These are phyloP conservation scores for Aromia moschata DNA, from an alignment of 2,888 invertebrate species.

Conservation along the genomic window DNA sequence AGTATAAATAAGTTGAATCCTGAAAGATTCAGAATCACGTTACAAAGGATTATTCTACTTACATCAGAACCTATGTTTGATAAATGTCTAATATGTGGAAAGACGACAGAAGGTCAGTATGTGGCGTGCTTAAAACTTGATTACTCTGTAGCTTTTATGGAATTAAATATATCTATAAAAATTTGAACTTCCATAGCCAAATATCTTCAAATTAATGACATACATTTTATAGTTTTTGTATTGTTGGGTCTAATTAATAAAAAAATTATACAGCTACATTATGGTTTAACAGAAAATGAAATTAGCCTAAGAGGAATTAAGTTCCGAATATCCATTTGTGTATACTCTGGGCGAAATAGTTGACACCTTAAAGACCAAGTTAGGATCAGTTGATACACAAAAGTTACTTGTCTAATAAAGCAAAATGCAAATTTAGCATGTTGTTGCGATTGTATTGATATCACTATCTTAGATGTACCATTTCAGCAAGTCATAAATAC, in stretches of 20 bases:
- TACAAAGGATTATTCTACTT: constrained; percentile 2
- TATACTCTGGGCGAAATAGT: constrained; percentile 10
- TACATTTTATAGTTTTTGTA: constrained; percentile 9
- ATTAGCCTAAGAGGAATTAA: background rate
- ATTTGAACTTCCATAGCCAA: background rate
- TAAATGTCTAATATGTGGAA: constrained; percentile 7
- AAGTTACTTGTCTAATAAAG: too few species aligned
- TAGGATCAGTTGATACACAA: too few species aligned
- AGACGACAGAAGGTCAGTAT: background rate
- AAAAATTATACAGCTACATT: constrained; percentile 1
- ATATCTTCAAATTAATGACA: background rate
- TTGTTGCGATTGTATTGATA: too few species aligned
- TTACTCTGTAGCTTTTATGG: constrained; percentile 7
- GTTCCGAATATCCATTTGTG: background rate
- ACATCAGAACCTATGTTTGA: constrained; percentile 3
- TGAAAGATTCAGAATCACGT: constrained; percentile 3
- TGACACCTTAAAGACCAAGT: too few species aligned
- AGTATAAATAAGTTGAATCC: constrained; percentile 5
- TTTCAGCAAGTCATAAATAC: too few species aligned
- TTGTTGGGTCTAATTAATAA: constrained; percentile 6
- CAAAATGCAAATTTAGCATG: too few species aligned
- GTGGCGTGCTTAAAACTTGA: constrained; percentile 13
- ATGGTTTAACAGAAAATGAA: background rate
- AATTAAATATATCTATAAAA: too few species aligned
- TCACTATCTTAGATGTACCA: too few species aligned